Evolutionary conservation across 2,113 vertebrate genomes (phyloP).

Genomic region (Anser cygnoides): DNA sequence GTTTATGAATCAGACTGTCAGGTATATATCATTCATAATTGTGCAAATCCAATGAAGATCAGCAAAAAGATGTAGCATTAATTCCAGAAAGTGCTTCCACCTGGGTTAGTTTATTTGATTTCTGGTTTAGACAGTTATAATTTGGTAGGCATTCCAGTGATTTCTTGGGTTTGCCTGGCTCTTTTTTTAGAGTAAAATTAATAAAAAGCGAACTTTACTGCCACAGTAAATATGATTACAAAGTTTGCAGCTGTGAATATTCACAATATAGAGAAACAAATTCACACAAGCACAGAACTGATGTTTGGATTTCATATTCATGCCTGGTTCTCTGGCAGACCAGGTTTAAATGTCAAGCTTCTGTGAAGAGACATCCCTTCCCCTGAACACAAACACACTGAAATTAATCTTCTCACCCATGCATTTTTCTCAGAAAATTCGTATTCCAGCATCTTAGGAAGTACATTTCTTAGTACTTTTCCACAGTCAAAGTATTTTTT

Average conservation of each 20-base stretch:
- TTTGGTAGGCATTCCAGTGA: background rate
- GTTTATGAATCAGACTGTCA: background rate
- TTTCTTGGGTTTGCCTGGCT: background rate
- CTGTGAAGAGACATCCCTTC: background rate
- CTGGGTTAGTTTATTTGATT: background rate
- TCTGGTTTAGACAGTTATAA: background rate
- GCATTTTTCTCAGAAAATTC: background rate
- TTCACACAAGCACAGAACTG: background rate
- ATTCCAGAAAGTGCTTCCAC: background rate
- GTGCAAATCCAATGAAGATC: background rate
- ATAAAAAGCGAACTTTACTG: background rate
- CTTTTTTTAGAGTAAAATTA: background rate
- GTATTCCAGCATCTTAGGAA: background rate
- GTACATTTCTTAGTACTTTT: background rate
- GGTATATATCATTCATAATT: background rate
- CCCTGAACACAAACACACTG: too few relatives aligned
- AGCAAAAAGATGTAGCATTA: background rate
- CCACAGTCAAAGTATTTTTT: background rate
- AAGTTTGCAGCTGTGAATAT: background rate
- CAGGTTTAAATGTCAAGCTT: conserved; percentile 2
- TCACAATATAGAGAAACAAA: background rate
- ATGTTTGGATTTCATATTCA: conserved; percentile 28
- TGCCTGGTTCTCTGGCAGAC: background rate
- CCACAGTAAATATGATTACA: background rate
- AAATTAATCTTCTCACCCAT: background rate